A percentile compares a stretch with the other conserved stretches of the same genome.
phyloP scores from a whole-genome alignment of 2,113 vertebrate genomes.

The Lagopus leucura region DNA sequence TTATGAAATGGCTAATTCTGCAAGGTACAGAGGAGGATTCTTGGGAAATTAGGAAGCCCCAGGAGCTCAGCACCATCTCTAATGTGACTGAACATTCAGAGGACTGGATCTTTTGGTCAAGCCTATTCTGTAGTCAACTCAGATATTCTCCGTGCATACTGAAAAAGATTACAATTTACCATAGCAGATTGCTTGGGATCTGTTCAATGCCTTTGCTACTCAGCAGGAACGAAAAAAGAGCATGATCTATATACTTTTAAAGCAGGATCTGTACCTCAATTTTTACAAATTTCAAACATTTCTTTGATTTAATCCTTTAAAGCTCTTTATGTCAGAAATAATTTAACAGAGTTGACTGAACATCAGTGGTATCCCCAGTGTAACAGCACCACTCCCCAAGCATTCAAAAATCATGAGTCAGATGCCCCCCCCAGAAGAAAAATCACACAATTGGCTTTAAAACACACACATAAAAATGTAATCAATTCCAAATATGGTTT shows the following conservation, averaged over 20 bases:
- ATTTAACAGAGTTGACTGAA: not conserved
- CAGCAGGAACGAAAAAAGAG: not conserved
- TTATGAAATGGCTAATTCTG: not conserved
- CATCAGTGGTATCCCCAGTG: not conserved
- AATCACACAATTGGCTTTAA: conserved; percentile 47
- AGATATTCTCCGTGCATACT: not conserved
- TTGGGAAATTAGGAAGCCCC: not conserved
- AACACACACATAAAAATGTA: conserved; percentile 35
- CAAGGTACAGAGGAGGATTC: not conserved
- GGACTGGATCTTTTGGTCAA: not conserved
- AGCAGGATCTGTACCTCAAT: not conserved
- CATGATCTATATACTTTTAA: not conserved
- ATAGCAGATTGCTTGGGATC: not conserved
- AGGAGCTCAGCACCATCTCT: not conserved
- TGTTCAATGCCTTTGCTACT: not conserved
- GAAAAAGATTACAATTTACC: not conserved
- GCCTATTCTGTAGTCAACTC: not conserved
- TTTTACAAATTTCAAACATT: not conserved
- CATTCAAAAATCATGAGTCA: conserved; percentile 66
- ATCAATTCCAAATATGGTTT: conserved; percentile 55
- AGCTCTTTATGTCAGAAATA: conserved; percentile 4
- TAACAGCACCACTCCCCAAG: conserved; percentile 42
- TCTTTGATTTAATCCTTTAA: not conserved
- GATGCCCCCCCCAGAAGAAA: conserved; percentile 35
- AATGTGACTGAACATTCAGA: not conserved